Percentiles rank a stretch among this genome's conserved stretches.
These are phyloP conservation scores for Eupithecia pulchellata DNA, from an alignment of 2,888 invertebrate species.

Conservation along the genomic window DNA sequence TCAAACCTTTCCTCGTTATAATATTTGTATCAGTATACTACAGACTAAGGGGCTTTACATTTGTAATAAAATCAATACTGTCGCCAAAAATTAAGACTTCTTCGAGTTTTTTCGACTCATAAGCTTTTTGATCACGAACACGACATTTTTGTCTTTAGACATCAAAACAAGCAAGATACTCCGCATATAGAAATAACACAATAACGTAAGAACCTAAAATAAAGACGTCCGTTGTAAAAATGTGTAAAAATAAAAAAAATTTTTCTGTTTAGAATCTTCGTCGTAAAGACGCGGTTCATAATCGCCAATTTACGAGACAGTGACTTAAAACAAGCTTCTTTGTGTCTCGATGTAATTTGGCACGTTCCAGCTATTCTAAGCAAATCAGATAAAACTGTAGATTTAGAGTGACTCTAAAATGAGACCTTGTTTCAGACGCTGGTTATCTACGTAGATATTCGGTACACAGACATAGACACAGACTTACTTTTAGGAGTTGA, in stretches of 20 bases:
- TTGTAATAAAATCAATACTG: not conserved
- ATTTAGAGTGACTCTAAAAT: not conserved
- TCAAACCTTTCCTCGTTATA: no score
- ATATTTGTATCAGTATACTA: no score
- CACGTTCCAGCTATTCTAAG: conserved; percentile 70
- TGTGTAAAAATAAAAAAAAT: no score
- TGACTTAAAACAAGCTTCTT: conserved; percentile 65
- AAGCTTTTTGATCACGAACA: not conserved
- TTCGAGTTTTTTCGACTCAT: not conserved
- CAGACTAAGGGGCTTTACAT: not conserved
- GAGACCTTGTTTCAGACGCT: not conserved
- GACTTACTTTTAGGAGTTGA: not conserved
- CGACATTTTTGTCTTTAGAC: not conserved
- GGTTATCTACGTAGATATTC: not conserved
- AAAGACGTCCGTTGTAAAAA: conserved; percentile 19
- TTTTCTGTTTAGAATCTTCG: conserved; percentile 46
- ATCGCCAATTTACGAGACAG: conserved; percentile 66
- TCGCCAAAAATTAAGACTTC: not conserved
- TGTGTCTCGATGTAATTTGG: conserved; percentile 71
- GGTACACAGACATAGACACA: not conserved
- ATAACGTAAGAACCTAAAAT: not conserved
- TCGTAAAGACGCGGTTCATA: conserved; percentile 46
- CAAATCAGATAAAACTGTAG: conserved; percentile 61
- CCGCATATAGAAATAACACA: not conserved
- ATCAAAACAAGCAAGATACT: not conserved